These are phyloP conservation scores for Drosophila dunni DNA, from an alignment of 1,140 invertebrate genomes.

Conservation along the genomic window DNA sequence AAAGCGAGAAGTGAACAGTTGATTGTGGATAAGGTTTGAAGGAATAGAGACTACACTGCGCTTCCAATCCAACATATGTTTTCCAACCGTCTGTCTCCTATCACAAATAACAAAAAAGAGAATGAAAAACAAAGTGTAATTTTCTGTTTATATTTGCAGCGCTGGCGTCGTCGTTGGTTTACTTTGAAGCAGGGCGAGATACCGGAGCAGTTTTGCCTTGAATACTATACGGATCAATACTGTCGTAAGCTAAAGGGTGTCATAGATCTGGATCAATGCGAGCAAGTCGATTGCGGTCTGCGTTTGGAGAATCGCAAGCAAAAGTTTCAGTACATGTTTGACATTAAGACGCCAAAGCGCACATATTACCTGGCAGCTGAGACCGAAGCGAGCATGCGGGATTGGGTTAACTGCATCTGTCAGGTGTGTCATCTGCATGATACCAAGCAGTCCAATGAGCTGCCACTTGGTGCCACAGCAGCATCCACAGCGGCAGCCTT, in stretches of 20 bases:
- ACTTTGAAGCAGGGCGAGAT: constrained; percentile 95
- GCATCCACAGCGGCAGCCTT: constrained; percentile 16
- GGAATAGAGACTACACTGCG: neutral
- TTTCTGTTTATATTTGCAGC: constrained; percentile 87
- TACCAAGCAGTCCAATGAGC: constrained; percentile 77
- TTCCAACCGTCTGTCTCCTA: constrained; percentile 7
- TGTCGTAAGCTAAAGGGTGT: constrained; percentile 94
- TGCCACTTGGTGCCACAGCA: constrained; percentile 58
- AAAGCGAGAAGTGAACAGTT: no score
- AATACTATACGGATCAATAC: constrained; percentile 95
- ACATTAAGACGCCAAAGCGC: constrained; percentile 94
- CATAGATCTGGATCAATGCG: constrained; percentile 97
- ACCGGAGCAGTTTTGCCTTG: constrained; percentile 96
- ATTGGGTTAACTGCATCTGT: constrained; percentile 97
- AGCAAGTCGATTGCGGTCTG: constrained; percentile 96
- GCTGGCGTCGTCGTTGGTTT: constrained; percentile 97
- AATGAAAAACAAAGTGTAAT: constrained; percentile 15
- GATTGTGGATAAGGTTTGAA: no score
- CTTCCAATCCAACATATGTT: constrained; percentile 30
- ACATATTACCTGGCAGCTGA: constrained; percentile 97
- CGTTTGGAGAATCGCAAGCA: constrained; percentile 92
- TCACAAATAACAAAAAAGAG: neutral
- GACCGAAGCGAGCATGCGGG: constrained; percentile 95
- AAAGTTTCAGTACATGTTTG: constrained; percentile 94
- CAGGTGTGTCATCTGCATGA: constrained; percentile 94